These are phyloP conservation scores for Henicopernis longicauda DNA, from an alignment of 2,113 vertebrate species.

Conservation along the genomic window DNA sequence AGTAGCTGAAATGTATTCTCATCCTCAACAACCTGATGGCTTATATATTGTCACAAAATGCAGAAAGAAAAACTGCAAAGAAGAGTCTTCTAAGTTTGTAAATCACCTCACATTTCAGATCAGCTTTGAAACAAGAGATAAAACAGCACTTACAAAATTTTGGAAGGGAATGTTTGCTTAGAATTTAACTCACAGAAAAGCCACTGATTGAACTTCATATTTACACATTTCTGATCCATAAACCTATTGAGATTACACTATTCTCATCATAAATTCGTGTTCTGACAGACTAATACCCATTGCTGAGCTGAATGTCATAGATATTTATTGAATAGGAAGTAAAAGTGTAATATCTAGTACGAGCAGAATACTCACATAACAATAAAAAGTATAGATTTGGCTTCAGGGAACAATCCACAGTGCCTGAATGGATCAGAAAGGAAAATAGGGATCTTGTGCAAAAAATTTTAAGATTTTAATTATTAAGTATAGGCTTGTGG, in stretches of 20 bases:
- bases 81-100: neutral
- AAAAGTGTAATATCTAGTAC: conserved; percentile 55
- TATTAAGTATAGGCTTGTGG: neutral
- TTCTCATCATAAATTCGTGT: conserved; percentile 42
- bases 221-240: conserved; percentile 60
- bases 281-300: conserved; percentile 36
- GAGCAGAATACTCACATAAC: conserved; percentile 65
- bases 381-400: conserved; percentile 67
- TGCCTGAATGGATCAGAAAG: neutral
- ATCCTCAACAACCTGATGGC: neutral
- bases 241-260: conserved; percentile 46
- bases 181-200: conserved; percentile 17
- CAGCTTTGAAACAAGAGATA: neutral
- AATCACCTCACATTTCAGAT: neutral
- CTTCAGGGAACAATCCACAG: conserved; percentile 62
- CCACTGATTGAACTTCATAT: conserved; percentile 26
- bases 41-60: neutral
- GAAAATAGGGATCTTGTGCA: conserved; percentile 36
- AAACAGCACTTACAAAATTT: neutral
- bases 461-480: conserved; percentile 60
- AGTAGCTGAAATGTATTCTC: conserved; percentile 40
- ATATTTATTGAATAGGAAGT: conserved; percentile 62
- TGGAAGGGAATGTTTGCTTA: neutral
- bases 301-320: conserved; percentile 3
- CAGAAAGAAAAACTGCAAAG: neutral